Evolutionary conservation across 2,888 invertebrate species (phyloP), one percentile per base, ranked within the genome.

Genomic region (Diplolepis rosae): DNA sequence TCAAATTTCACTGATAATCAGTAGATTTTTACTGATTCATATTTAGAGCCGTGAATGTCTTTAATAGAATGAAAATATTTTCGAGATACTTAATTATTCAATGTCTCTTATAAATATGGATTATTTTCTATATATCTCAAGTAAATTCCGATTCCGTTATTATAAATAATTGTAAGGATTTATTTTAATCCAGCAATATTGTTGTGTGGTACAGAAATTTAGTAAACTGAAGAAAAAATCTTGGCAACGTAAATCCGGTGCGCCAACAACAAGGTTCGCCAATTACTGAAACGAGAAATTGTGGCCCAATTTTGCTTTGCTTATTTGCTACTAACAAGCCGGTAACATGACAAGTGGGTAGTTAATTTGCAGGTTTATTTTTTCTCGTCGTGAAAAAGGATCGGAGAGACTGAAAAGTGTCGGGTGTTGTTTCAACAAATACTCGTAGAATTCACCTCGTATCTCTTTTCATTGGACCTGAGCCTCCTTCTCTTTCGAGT

Each of bases 261-360:
- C 35, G 35, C 9, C 3, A 45, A 35, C 56, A 56, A 56, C 56
- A 56, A 56, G 30, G 32, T 32, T 35, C 24, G 27, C 61, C 61
- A 61, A 61, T 61, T 61, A 61, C 61, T 24, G 61, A 39, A 61
- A 39, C 61, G 61, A 61, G 61, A 61, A 61, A 39, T 61, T 61
- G 61, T 39, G 39, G 39, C 61, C 39, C 61, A 61, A 61, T 61
- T 61, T 35, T 61, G 39, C 39, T 39, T 7, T 61, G 61, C 61
- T 61, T 61, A 39, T 61, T 61, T 61, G 61, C 39, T 61, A 24
- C 61, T 61, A 61, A 61, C 61, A 61, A 61, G 61, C 61, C 61
- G n/a, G 24, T 61, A 61, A 39, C 35, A 61, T 61, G 61, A 39
- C 39, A n/a, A 61, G 61, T 61, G 61, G 61, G 39, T 39, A 27